Evolutionary conservation across 2,797 vertebrate species (phyloP), one percentile per base, ranked within the genome.

Genomic region (Schizothorax lantsangensis): DNA sequence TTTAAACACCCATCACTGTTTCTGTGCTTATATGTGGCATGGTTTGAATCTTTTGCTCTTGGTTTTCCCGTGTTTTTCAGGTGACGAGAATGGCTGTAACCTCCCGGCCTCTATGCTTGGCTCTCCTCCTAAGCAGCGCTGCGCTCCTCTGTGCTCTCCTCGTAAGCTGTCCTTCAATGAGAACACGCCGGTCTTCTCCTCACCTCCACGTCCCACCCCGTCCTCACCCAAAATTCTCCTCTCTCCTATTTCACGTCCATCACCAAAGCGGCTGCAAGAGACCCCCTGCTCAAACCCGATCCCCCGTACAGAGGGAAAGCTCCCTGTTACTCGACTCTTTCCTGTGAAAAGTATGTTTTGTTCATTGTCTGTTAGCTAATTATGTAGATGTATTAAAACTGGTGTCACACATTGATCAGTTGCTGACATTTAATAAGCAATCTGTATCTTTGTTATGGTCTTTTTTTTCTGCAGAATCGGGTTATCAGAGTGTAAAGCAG

Each of bases 41-140:
- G 47, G 10, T 71, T 45, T n/a, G 26, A 6, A 23, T 73, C 11
- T 43, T 10, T 68, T 52, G 52, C 4, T 49, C 6, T 84, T 19
- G 8, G 23, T 3, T 47, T 73, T 47, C 10, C 7, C 1, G 15
- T 30, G 4, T 33, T 59, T 83, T 83, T 77, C 86, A 99, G 98
- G 97, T 14, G 97, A 97, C 0, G 98, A 99, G 26, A 99, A 98
- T 49, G 90, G 95, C 49, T 97, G 97, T 93, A 99, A 99, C 66
- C 86, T 97, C 3, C 92, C 93, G 2, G 85, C 66, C 0, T 38
- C 91, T 23, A 68, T 93, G 78, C 85, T 91, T n/a, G 95, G 95
- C 36, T 98, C 98, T 0, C 98, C 98, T 0, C 94, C 96, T 1
- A 99, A 99, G 89, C 96, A 95, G 90, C 93, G 93, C 90, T 93